Base-by-base conservation (phyloP, 2,113 vertebrate genomes). In the Apistogramma diplotaenia region DNA sequence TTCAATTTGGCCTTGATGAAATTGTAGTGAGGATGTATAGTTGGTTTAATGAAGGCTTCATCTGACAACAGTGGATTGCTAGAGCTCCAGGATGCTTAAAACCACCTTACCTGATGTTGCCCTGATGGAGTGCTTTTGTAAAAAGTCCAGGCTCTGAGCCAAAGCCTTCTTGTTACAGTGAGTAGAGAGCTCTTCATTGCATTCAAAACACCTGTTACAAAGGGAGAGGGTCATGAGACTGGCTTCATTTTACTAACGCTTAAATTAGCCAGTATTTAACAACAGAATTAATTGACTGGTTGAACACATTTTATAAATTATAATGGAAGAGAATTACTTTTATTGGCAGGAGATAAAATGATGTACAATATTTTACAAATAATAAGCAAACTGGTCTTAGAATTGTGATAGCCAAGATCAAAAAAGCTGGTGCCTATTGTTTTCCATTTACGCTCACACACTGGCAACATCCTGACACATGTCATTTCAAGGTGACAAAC, bases 111-210 rank as follows among this genome's bases (percentile, higher is more conserved):
- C 97, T 95, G 97, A 96, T 81, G 96, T 94, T 83, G 96, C 95
- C 91, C 97, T 99, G 80, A 95, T 91, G 79, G 96, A 95, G 89
- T 98, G 97, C 91, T 98, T 99, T 90, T 99, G 97, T 85, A 99
- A 96, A 88, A 98, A 99, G 92, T 99, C 98, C 91, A 99, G 95
- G 73, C 97, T 96, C 91, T 99, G 97, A 88, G 97, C 96, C 94
- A 99, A 94, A 91, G 96, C 96, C 78, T 99, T 99, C 94, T 98
- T 99, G 95, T 99, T 99, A 93, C 97, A 98, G 79, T 98, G 96
- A 40, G 96, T 97, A 82, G 96, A 98, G 85, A 99, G 95, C 86
- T 98, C 97, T 95, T 99, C 97, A 81, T 98, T 95, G 94, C 98
- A 99, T 92, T 99, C 97, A 9, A 97, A 97, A 94, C 98, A 99